Evolutionary conservation across 2,797 vertebrate genomes (phyloP).

Genomic region (Cossypha dichroa): DNA sequence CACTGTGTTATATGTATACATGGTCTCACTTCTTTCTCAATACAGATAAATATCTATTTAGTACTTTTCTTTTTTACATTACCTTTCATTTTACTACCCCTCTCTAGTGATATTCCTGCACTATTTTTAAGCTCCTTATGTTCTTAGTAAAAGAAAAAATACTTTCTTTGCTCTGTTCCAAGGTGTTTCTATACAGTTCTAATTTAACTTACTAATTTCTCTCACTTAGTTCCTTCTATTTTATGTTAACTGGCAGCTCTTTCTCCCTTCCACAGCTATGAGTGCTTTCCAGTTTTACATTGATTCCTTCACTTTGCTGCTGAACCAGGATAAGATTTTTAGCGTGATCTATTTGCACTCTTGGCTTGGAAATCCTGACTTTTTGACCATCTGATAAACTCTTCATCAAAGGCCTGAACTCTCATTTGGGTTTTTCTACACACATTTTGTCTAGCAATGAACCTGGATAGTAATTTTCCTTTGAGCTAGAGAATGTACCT

Average conservation of each 20-base stretch:
- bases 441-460: not conserved
- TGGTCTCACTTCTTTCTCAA: not conserved
- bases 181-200: not conserved
- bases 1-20: fast-evolving
- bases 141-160: not conserved
- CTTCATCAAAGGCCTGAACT: not conserved
- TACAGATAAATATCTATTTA: not conserved
- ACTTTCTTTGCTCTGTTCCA: not conserved
- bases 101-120: not conserved
- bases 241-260: not conserved
- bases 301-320: not conserved
- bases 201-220: not conserved
- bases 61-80: not conserved
- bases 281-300: not conserved
- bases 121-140: not conserved
- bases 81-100: not conserved
- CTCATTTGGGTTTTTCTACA: not conserved
- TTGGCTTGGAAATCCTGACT: not conserved
- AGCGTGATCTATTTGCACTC: not conserved
- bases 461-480: not conserved
- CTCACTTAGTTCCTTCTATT: not conserved
- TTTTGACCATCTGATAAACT: not conserved
- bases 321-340: not conserved
- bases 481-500: not conserved
- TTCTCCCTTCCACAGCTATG: not conserved